Percentiles rank a stretch among this genome's conserved stretches.
phyloP scores from a whole-genome alignment of 2,797 vertebrate genomes.

The Phyllotis vaccarum region DNA sequence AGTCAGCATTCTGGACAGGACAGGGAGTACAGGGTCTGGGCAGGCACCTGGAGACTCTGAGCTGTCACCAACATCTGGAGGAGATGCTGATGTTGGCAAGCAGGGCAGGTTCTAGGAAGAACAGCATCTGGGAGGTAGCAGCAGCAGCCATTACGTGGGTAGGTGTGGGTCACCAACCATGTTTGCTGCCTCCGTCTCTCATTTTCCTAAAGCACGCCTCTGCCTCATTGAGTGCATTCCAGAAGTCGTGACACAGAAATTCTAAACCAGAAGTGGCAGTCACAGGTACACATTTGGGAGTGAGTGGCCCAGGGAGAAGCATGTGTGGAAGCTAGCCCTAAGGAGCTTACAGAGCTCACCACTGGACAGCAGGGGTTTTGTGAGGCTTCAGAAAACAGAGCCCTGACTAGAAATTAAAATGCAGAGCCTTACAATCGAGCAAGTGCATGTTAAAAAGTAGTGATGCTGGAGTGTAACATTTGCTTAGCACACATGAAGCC shows the following conservation, averaged over 20 bases:
- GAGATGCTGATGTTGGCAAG: not conserved
- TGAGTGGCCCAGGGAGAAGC: not conserved
- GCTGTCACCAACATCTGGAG: not conserved
- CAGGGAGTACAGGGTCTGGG: not conserved
- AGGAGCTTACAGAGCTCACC: fast-evolving
- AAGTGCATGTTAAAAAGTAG: not conserved
- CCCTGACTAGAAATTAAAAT: not conserved
- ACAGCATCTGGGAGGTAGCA: not conserved
- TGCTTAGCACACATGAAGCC: not conserved
- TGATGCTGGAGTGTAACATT: not conserved
- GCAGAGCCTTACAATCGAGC: not conserved
- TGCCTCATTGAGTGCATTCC: not conserved
- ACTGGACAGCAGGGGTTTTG: not conserved
- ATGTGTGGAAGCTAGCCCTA: not conserved
- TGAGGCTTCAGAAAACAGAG: not conserved
- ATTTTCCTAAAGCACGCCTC: not conserved
- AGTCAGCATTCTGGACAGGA: no score
- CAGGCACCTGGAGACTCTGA: not conserved
- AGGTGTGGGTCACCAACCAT: fast-evolving
- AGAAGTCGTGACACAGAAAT: not conserved
- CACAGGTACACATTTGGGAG: not conserved
- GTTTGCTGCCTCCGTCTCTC: not conserved
- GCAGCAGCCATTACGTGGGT: fast-evolving
- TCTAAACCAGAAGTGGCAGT: not conserved
- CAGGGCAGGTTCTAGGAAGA: not conserved